These are phyloP conservation scores for Dallia pectoralis DNA, from an alignment of 2,797 vertebrate genomes.

Conservation along the genomic window DNA sequence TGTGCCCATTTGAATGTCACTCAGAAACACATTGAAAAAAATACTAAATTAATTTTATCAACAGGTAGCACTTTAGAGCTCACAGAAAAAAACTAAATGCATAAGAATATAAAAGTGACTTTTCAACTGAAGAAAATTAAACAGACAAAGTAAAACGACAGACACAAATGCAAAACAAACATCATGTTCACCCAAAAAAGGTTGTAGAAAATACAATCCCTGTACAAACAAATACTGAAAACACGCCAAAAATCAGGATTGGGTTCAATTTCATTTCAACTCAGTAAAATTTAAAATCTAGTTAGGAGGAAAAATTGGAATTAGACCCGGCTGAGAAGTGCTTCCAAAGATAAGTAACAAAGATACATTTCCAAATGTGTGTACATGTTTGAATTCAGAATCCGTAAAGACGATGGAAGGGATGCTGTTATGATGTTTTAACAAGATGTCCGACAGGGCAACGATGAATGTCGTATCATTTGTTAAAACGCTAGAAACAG, in stretches of 20 bases:
- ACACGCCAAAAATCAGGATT: neutral
- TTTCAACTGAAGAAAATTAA: constrained; percentile 33
- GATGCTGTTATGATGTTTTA: constrained; percentile 23
- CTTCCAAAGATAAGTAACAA: constrained; percentile 53
- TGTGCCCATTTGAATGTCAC: no score
- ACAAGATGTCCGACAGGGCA: constrained; percentile 32
- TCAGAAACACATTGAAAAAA: no score
- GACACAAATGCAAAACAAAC: constrained; percentile 46
- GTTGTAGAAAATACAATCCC: constrained; percentile 62
- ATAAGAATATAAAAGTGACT: constrained; percentile 46
- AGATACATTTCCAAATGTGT: constrained; percentile 34
- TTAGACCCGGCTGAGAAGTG: constrained; percentile 14
- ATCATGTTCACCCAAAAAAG: constrained; percentile 40
- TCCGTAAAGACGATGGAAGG: no score
- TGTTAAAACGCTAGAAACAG: neutral
- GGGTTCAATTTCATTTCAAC: neutral
- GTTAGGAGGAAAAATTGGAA: neutral
- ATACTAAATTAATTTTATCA: no score
- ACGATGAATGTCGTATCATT: constrained; percentile 24
- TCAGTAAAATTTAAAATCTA: neutral
- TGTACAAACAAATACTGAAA: constrained; percentile 36
- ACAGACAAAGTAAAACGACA: constrained; percentile 42
- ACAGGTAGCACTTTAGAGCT: no score
- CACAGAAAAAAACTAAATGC: constrained; percentile 25
- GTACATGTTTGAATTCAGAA: constrained; percentile 37